phyloP scores from a whole-genome alignment of 2,797 vertebrate species.

The Buphagus erythrorhynchus region DNA sequence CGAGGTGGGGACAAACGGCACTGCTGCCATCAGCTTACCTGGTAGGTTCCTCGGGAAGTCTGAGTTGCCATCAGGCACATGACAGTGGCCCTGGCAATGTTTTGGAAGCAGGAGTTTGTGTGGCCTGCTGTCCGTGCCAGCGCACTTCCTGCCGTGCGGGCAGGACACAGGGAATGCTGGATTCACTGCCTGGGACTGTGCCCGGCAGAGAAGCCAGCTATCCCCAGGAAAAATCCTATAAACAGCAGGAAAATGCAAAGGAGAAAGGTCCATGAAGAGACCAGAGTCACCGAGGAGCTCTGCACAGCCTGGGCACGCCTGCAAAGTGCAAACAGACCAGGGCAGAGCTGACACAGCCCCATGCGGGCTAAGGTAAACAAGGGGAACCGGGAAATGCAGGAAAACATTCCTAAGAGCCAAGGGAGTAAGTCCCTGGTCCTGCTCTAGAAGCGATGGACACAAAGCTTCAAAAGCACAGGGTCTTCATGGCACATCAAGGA shows the following conservation, averaged over 20 bases:
- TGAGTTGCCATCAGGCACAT: neutral
- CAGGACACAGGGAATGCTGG: neutral
- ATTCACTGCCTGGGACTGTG: neutral
- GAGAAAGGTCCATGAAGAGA: neutral
- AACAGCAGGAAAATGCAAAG: neutral
- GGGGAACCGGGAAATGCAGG: neutral
- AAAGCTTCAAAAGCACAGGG: neutral
- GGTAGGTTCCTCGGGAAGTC: neutral
- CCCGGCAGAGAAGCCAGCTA: neutral
- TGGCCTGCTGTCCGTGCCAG: neutral
- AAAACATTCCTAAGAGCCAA: neutral
- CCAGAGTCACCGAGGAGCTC: neutral
- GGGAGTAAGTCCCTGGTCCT: neutral
- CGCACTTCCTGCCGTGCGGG: rapidly evolving
- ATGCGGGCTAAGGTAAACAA: neutral
- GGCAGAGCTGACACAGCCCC: neutral
- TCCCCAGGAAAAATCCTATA: neutral
- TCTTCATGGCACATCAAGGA: neutral
- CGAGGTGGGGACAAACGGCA: rapidly evolving
- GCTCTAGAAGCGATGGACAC: neutral
- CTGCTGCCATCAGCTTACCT: neutral
- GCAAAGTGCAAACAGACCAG: neutral
- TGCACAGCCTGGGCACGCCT: neutral
- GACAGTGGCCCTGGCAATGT: neutral
- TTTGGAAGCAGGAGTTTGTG: neutral